A percentile compares a stretch with the other conserved stretches of the same genome.
These are phyloP conservation scores for Himalopsyche kuldschensis DNA, from an alignment of 2,888 invertebrate species.

Conservation along the genomic window DNA sequence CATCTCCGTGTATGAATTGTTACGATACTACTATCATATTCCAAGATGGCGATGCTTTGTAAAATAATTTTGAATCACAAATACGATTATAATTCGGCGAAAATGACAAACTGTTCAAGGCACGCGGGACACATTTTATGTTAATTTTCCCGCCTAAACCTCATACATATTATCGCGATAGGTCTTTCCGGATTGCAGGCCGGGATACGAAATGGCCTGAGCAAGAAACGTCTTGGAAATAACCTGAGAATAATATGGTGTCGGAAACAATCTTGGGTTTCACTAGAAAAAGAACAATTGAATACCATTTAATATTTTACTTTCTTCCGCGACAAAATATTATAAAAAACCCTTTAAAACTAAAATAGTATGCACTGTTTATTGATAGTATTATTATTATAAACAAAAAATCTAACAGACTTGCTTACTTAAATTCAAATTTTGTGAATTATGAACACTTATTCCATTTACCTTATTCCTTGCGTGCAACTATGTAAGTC, in stretches of 20 bases:
- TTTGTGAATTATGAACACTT: no score
- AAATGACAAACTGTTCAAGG: constrained; percentile 39
- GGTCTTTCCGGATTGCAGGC: constrained; percentile 4
- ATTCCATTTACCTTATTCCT: no score
- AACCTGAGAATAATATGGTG: constrained; percentile 29
- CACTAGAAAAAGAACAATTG: background rate
- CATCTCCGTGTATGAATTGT: background rate
- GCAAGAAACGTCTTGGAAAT: constrained; percentile 22
- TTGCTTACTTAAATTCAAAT: no score
- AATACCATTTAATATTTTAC: background rate
- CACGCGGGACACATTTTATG: constrained; percentile 40
- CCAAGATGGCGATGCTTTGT: background rate
- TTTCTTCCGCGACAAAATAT: background rate
- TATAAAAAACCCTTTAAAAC: background rate
- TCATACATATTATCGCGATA: constrained; percentile 37
- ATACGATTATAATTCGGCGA: constrained; percentile 25
- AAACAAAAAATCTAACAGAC: no score
- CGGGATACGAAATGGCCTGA: constrained; percentile 20
- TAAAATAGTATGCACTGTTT: background rate
- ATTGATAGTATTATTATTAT: no score
- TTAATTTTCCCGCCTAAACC: constrained; percentile 37
- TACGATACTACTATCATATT: background rate
- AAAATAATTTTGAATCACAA: background rate
- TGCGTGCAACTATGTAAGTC: no score
- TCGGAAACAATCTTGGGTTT: constrained; percentile 24